Base-by-base conservation (phyloP, 1,140 invertebrate genomes). In the Metaphire vulgaris region DNA sequence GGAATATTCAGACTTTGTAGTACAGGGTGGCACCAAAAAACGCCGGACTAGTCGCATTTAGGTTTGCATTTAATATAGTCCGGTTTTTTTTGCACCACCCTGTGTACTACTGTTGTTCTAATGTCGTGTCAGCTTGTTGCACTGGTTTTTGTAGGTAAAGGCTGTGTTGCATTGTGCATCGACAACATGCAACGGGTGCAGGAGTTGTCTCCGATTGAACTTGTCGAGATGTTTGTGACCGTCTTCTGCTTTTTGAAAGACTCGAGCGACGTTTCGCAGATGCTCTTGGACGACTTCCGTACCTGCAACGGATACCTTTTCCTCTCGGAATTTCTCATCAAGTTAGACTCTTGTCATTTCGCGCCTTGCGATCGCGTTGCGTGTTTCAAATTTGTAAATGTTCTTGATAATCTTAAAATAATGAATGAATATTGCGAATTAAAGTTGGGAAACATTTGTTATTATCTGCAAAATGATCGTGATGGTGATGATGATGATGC, bases 221-320 rank as follows among this genome's bases (percentile, higher is more conserved):
- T 97, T 78, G 94, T 97, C 16, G 95, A 98, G 88, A 98, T 99
- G 95, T 96, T 99, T 88, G 94, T 97, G 34, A 96, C 95, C 16
- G 91, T 98, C 33, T 97, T 99, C 87, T 98, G 96, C 88, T 97
- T 99, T 86, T 89, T 99, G 71, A 98, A 98, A 88, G 96, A 98
- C 85, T 98, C 96, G n/a, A 95, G 95, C 87, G 95, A 97, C 86
- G 92, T 97, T 73, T 96, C 95, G 0, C 94, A 96, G 86, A 91
- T 92, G 79, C 88, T 99, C 78, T 85, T 99, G 79, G 97, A 99
- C 85, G 97, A 99, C 87, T 99, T 99, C 88, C 90, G 92, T 78
- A 90, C 92, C 75, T 94, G 93, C 82, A 93, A 98, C 84, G 97
- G 97, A 79, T 99, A 98, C 87, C 88, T 92, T 69, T 97, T 97